Percentiles rank a stretch among this genome's conserved stretches.
These are phyloP conservation scores for Atta cephalotes DNA, from an alignment of 1,140 invertebrate species.

Conservation along the genomic window DNA sequence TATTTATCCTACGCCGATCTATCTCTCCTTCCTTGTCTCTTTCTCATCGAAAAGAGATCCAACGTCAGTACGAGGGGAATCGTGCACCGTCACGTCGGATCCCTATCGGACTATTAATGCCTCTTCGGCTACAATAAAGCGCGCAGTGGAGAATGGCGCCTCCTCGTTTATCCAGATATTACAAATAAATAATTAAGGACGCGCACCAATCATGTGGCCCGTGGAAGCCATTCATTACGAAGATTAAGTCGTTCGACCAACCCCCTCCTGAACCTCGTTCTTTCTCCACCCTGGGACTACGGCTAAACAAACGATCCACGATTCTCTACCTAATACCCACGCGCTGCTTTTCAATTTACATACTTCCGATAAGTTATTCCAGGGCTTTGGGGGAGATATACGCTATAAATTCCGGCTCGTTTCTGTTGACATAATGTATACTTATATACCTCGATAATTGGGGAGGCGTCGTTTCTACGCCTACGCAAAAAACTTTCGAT, in stretches of 20 bases:
- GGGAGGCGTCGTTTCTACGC: constrained; percentile 47
- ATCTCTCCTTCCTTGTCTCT: constrained; percentile 20
- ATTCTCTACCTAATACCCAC: constrained; percentile 64
- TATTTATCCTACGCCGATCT: constrained; percentile 68
- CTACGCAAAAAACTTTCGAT: constrained; percentile 51
- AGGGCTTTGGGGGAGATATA: neutral
- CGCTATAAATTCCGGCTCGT: constrained; percentile 51
- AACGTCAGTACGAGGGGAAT: neutral
- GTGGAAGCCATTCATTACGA: constrained; percentile 75
- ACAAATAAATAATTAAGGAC: constrained; percentile 78
- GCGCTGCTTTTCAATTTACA: constrained; percentile 78
- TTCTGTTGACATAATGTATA: constrained; percentile 63
- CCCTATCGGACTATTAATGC: constrained; percentile 61
- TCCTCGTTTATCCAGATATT: constrained; percentile 52
- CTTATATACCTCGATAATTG: constrained; percentile 54
- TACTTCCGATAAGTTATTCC: constrained; percentile 73
- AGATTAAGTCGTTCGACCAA: constrained; percentile 77
- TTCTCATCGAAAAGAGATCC: constrained; percentile 51
- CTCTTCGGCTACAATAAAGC: constrained; percentile 36
- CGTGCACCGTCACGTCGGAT: constrained; percentile 70
- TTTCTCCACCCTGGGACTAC: constrained; percentile 35
- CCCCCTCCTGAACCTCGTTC: constrained; percentile 3
- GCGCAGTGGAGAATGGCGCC: neutral
- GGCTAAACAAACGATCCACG: constrained; percentile 59
- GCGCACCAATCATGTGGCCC: constrained; percentile 50